Percentiles rank a stretch among this genome's conserved stretches.
phyloP scores from a whole-genome alignment of 2,113 vertebrate genomes.

The Epinephelus moara region DNA sequence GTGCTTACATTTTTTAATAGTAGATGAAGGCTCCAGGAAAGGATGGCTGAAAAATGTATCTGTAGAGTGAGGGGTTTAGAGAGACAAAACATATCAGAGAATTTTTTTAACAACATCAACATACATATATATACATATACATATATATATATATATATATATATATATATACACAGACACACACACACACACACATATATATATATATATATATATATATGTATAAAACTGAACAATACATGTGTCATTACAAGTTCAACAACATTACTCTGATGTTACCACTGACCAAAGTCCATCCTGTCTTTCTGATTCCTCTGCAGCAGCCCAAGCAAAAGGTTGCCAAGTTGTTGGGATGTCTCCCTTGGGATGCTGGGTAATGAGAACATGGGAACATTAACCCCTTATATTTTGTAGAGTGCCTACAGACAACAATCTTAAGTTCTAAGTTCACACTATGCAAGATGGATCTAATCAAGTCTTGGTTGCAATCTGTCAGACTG shows the following conservation, averaged over 20 bases:
- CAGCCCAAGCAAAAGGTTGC: constrained; percentile 91
- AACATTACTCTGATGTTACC: not conserved
- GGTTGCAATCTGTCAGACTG: not conserved
- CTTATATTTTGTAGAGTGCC: not conserved
- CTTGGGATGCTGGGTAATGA: constrained; percentile 89
- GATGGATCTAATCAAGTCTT: not conserved
- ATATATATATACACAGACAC: too few relatives aligned
- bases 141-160: too few relatives aligned
- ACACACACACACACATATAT: too few relatives aligned
- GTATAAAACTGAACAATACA: not conserved
- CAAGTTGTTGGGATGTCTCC: constrained; percentile 92
- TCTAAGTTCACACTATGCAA: not conserved
- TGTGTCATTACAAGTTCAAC: not conserved
- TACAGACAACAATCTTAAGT: not conserved
- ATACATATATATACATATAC: too few relatives aligned
- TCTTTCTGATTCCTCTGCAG: constrained; percentile 98
- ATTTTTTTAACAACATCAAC: not conserved
- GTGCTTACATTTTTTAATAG: constrained; percentile 94
- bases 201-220: too few relatives aligned
- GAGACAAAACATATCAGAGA: not conserved
- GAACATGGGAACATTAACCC: constrained; percentile 5
- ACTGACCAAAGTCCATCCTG: constrained; percentile 96
- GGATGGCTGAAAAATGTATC: constrained; percentile 95
- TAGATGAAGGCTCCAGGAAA: constrained; percentile 91
- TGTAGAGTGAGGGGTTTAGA: constrained; percentile 74